Conservation (phyloP, 53 echinoderm and acorn worm genomes). For the Mesocentrotus franciscanus region DNA sequence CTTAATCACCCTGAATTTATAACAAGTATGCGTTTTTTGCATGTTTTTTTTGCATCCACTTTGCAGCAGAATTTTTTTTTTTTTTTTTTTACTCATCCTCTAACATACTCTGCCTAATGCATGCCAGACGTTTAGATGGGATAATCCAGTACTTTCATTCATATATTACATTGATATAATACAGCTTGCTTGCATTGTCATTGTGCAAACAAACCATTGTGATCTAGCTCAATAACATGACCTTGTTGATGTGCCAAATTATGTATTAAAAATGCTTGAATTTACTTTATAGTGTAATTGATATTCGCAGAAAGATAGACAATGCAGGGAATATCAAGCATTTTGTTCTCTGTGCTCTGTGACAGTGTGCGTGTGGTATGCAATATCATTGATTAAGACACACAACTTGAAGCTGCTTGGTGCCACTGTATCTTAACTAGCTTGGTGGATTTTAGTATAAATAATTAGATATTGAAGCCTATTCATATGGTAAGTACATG, state of each 20-base stretch:
- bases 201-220: not conserved
- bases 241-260: not conserved
- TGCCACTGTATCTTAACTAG: not conserved
- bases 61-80: not conserved
- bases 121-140: not conserved
- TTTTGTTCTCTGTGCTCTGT: not conserved
- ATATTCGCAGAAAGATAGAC: not conserved
- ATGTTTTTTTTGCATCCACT: not conserved
- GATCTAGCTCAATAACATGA: not conserved
- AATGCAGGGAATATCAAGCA: not conserved
- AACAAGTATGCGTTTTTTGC: not conserved
- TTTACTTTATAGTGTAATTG: not conserved
- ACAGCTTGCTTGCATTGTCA: not conserved
- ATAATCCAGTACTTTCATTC: not conserved
- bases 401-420: not conserved
- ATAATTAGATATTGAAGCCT: not conserved
- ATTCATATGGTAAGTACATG: too few relatives aligned
- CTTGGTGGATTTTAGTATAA: not conserved
- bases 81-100: not conserved
- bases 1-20: not conserved
- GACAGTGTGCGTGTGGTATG: not conserved
- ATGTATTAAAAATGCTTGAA: not conserved
- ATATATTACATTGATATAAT: not conserved
- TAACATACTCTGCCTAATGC: not conserved
- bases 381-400: not conserved